Evolutionary conservation across 2,888 invertebrate species (phyloP), one percentile per base, ranked within the genome.

Genomic region (Entomobrya multifasciata): DNA sequence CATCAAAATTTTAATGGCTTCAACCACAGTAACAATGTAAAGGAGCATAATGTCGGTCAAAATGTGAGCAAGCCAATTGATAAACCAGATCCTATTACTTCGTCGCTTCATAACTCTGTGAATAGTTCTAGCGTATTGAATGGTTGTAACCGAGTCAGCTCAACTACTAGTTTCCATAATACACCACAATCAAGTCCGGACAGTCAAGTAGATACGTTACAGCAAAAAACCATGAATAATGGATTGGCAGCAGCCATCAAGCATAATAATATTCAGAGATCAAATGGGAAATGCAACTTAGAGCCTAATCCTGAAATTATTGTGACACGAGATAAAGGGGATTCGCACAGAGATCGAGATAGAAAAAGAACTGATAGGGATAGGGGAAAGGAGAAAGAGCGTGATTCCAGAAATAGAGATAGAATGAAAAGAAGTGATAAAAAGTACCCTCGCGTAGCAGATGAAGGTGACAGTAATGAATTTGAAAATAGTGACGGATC

Each of bases 181-280:
- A 91, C 91, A 13, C 92, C 92, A 25, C 90, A 91, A 86, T 91
- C 92, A 47, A 91, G 91, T 90, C 92, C 92, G 13, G 92, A 92
- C 77, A 91, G 91, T 89, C 89, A 90, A 79, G 86, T 88, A 44
- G 89, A 89, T 60, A 25, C 70, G 20, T n/a, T 81, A 25, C 80
- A 88, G 11, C 88, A 82, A 25, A 81, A 82, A 72, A 20, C 76
- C 17, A 17, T 76, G n/a, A 79, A 78, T 49, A 77, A 8, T 17
- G n/a, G 5, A 20, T 6, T 30, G 17, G 67, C 70, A 44, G 27
- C 77, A 13, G 11, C 55, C n/a, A 62, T 65, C 8, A 86, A 86
- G 27, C 91, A 91, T 88, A 70, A 70, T 49, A 49, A 49, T 49
- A 92, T 93, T 89, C 93, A 93, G 87, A 93, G 94, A 84, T 93